Evolutionary conservation across 2,113 vertebrate genomes (phyloP), one percentile per base, ranked within the genome.

Genomic region (Australoheros scitulus): DNA sequence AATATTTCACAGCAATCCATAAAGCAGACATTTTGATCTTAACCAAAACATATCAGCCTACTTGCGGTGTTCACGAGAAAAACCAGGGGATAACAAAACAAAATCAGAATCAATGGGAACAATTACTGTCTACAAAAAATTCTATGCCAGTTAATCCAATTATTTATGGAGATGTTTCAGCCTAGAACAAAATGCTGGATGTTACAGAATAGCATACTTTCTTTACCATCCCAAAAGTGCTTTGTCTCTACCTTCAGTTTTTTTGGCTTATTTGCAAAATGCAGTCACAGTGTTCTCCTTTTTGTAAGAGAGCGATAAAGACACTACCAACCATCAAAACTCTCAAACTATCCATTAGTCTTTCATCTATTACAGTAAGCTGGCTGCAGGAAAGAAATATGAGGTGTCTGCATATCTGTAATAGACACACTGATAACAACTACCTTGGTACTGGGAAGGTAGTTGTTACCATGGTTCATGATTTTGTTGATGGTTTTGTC

Each of bases 391-490:
- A 91, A 88, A 77, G 61, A 84, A 77, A 70, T 88, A 50, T 34
- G 43, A 59, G 81, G 75, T 55, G 57, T 84, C 84, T 89, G 86
- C 74, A 87, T 81, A 83, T 88, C 82, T 91, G 84, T 94, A 93
- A 94, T 92, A 89, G 87, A 87, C 75, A 82, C 68, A 41, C 74
- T 80, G 89, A 88, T 91, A 90, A 90, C 90, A 88, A 60, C 70
- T 87, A 56, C 79, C 6, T 34, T 61, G 70, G 64, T 14, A 47
- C 43, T 68, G 87, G 79, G 32, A 34, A 34, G 32, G 32, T 34
- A 34, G 32, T 34, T 34, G 32, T 34, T 34, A 34, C 32, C 32
- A 34, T 34, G 32, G 32, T 34, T 34, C 32, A 34, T 34, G 32
- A 34, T 34, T 34, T 34, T 34, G 32, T 79, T 82, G 88, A 86